Conservation (phyloP, 2,888 invertebrate genomes). For the Scelioninae gen. 1 region DNA sequence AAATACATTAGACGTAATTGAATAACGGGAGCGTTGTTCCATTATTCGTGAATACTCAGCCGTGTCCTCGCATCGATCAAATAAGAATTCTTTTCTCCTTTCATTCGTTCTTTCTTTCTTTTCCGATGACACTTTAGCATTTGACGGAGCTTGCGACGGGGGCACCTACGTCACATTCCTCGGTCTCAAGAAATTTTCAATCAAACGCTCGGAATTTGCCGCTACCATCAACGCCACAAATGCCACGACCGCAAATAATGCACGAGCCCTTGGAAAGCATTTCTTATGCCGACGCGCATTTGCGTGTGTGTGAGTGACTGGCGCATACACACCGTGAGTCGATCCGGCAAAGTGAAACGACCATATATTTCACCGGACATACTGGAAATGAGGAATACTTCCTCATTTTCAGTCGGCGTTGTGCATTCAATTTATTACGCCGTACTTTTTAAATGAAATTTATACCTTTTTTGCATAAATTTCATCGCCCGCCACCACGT, state of each 20-base stretch:
- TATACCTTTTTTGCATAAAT: constrained; percentile 53
- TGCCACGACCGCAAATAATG: constrained; percentile 81
- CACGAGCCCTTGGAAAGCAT: constrained; percentile 74
- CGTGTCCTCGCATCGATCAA: constrained; percentile 42
- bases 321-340: constrained; percentile 32
- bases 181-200: constrained; percentile 84
- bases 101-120: constrained; percentile 15
- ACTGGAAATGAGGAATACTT: constrained; percentile 64
- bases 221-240: constrained; percentile 77
- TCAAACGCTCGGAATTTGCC: constrained; percentile 83
- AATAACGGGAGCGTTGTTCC: constrained; percentile 41
- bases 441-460: constrained; percentile 62
- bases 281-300: constrained; percentile 65
- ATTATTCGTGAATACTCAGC: constrained; percentile 42
- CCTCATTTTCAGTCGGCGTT: constrained; percentile 57
- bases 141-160: constrained; percentile 41
- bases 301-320: constrained; percentile 53
- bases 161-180: constrained; percentile 73
- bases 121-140: constrained; percentile 57
- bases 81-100: constrained; percentile 45
- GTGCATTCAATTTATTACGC: constrained; percentile 58
- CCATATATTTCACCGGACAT: constrained; percentile 65
- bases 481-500: constrained; percentile 23
- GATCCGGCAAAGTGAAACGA: constrained; percentile 63
- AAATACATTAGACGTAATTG: constrained; percentile 44